These are phyloP conservation scores for Passer domesticus DNA, from an alignment of 2,113 vertebrate genomes.

Conservation along the genomic window DNA sequence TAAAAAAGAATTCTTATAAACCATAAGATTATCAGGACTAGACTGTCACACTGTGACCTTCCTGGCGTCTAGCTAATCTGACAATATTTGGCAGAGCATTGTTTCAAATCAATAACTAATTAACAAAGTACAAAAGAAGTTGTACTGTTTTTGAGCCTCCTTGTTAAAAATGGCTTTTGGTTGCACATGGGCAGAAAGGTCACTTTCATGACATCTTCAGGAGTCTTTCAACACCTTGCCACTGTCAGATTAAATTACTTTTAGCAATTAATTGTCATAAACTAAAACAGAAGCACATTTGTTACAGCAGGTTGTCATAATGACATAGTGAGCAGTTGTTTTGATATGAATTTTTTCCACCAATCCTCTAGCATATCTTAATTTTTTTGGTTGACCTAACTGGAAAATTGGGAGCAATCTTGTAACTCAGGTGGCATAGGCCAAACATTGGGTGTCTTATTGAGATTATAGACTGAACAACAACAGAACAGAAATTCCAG, in stretches of 20 bases:
- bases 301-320: conserved; percentile 79
- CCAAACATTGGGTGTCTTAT: conserved; percentile 58
- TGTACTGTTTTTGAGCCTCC: conserved; percentile 87
- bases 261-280: conserved; percentile 96
- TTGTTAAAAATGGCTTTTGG: conserved; percentile 89
- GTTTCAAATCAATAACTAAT: conserved; percentile 99
- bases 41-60: conserved; percentile 83
- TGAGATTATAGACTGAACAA: conserved; percentile 55
- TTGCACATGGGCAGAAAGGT: conserved; percentile 91
- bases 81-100: conserved; percentile 95
- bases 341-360: conserved; percentile 81
- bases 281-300: conserved; percentile 85
- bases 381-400: conserved; percentile 99
- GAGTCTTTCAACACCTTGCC: conserved; percentile 83
- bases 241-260: conserved; percentile 99
- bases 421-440: conserved; percentile 74
- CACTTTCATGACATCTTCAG: conserved; percentile 91
- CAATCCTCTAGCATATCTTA: conserved; percentile 78
- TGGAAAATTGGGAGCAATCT: conserved; percentile 95
- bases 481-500: conserved; percentile 60
- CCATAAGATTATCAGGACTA: conserved; percentile 69
- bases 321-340: conserved; percentile 80
- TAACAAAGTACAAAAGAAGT: conserved; percentile 99
- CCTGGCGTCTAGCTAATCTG: conserved; percentile 83
- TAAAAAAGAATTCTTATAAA: conserved; percentile 57